These are phyloP conservation scores for Trichonephila clavipes DNA, from an alignment of 1,140 invertebrate genomes.

Conservation along the genomic window DNA sequence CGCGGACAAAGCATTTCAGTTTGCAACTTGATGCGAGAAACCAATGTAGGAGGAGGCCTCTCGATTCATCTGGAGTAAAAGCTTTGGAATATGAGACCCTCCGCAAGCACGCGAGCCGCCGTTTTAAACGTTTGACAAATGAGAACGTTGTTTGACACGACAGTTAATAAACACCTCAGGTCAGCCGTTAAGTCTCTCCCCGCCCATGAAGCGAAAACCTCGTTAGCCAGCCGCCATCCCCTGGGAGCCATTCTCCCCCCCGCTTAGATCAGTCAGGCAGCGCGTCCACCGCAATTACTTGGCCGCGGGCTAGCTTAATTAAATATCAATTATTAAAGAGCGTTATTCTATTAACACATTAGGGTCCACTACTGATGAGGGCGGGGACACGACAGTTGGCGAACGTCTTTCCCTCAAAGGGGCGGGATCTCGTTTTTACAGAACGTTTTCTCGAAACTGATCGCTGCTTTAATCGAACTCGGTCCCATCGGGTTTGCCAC, in stretches of 20 bases:
- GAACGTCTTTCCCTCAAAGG: conserved; percentile 58
- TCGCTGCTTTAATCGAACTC: conserved; percentile 62
- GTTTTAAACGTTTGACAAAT: conserved; percentile 76
- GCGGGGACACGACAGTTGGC: conserved; percentile 73
- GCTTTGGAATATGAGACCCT: conserved; percentile 16
- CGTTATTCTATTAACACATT: conserved; percentile 77
- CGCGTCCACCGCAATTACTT: conserved; percentile 71
- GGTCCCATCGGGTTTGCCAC: neutral
- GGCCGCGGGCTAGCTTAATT: conserved; percentile 72
- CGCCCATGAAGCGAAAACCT: conserved; percentile 1
- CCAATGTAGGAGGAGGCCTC: neutral
- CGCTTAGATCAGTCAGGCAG: conserved; percentile 55
- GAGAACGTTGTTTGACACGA: conserved; percentile 75
- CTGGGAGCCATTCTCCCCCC: conserved; percentile 54
- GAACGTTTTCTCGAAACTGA: conserved; percentile 51
- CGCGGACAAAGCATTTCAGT: conserved; percentile 20
- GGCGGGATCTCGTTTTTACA: conserved; percentile 8
- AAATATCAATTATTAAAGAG: conserved; percentile 77
- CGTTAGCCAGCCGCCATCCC: conserved; percentile 72
- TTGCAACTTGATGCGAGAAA: conserved; percentile 16
- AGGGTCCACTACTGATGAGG: conserved; percentile 44
- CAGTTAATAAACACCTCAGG: conserved; percentile 77
- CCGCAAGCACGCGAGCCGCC: neutral
- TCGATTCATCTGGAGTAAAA: conserved; percentile 31
- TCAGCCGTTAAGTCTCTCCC: conserved; percentile 73